These are phyloP conservation scores for Eupsittula cactorum DNA, from an alignment of 2,113 vertebrate species.

Conservation along the genomic window DNA sequence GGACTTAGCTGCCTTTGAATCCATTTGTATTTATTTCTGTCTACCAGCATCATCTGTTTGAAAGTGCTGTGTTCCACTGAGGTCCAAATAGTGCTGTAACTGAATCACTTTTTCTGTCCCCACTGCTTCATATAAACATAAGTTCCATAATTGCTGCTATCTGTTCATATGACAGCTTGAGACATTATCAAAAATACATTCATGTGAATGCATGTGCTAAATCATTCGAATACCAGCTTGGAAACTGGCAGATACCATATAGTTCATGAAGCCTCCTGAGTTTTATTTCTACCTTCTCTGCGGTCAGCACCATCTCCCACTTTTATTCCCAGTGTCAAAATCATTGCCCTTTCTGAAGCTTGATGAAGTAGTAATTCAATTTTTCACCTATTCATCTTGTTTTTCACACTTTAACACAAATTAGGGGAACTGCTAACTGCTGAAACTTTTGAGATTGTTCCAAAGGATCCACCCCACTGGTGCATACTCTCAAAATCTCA, in stretches of 20 bases:
- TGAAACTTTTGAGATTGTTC: neutral
- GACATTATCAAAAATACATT: neutral
- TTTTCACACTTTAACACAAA: neutral
- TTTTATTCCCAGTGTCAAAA: neutral
- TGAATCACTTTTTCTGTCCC: neutral
- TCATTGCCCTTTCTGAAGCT: neutral
- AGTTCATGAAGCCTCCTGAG: neutral
- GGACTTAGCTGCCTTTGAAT: neutral
- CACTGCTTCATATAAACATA: neutral
- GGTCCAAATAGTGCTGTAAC: neutral
- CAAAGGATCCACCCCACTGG: neutral
- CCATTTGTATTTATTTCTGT: neutral
- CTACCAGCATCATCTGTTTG: neutral
- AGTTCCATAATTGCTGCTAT: neutral
- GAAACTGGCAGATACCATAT: neutral
- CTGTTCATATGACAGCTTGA: neutral
- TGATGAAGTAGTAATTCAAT: neutral
- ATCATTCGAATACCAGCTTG: neutral
- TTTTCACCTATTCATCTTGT: neutral
- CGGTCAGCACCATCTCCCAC: neutral
- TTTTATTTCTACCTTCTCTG: neutral
- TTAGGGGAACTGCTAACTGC: neutral
- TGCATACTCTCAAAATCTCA: neutral
- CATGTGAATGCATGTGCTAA: neutral
- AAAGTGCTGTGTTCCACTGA: neutral